Base-by-base conservation (phyloP, 2,888 invertebrate species). In the Frankliniella fusca region DNA sequence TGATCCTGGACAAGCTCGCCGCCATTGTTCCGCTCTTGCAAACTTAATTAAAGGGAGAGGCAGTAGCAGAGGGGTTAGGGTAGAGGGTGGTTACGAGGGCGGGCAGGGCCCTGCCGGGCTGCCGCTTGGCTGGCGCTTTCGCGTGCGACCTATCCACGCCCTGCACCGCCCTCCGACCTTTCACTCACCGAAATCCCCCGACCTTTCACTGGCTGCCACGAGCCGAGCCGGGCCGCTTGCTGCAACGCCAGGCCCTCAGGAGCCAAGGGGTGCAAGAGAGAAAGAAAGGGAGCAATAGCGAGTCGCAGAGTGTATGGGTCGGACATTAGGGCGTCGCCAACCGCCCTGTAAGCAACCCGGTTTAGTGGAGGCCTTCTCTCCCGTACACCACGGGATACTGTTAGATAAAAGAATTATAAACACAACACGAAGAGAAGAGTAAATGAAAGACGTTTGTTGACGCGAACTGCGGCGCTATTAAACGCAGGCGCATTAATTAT, bases 1-100 rank as follows among this genome's bases (percentile, higher is more conserved):
- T 76, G 70, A 76, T 76, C 70, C 70, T 76, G 70, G 70, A 76
- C 70, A 76, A 76, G 70, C 70, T 76, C 70, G 70, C 70, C 70
- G 70, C 70, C 70, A 76, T 76, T 76, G 70, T 76, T 76, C 70
- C 70, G 70, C 70, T 27, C 70, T 76, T 76, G 70, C 70, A 76
- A 76, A 76, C 70, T 76, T 76, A 76, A 76, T 76, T 76, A 76
- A 76, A 76, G 27, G 70, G 70, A 76, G 70, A 76, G 70, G 70
- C 70, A 23, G 70, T 61, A n/a, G 61, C 61, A 11, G 20, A 18
- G 61, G 61, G 61, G 38, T 2, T 5, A 38, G 38, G 38, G 38
- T 38, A n/a, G 38, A 38, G 38, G 38, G 38, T 38, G 38, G 38
- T 38, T 38, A 38, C 38, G 38, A 38, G 38, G 38, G 38, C 38